Evolutionary conservation across 2,888 invertebrate genomes (phyloP), one percentile per base, ranked within the genome.

Genomic region (Noctua janthina): DNA sequence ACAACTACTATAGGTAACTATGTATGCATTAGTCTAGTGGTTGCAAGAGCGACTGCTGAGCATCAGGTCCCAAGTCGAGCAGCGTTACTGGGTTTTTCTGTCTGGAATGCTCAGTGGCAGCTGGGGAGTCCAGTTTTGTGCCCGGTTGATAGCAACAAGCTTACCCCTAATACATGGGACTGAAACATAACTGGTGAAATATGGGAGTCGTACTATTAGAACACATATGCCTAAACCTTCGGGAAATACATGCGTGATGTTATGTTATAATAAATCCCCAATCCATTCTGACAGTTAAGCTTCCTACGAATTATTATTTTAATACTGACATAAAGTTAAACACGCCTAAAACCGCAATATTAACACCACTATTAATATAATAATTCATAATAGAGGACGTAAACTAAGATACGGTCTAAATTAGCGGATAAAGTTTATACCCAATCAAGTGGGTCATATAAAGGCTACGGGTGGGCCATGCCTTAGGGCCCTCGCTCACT

Each of bases 371-470:
- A 83, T 84, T 84, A 85, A 79, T 87, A 84, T 88, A 85, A 89
- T 90, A 88, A 90, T 91, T 89, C 85, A 91, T 92, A 91, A 91
- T 89, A 46, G 75, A 82, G 86, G 84, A 86, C 86, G 79, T 93
- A 92, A 93, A 92, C 72, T 54, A 78, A 86, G 88, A 90, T 89
- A 85, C 79, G 89, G 84, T 88, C 92, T 92, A 92, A 93, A 89
- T 89, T 88, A 87, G 79, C 70, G 83, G 92, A 91, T 93, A 82
- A 92, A 91, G 85, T 92, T 92, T 91, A 93, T 93, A 90, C 81
- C 93, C 92, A 93, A 94, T 94, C 86, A 91, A 78, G 88, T 56
- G 84, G 86, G 80, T 85, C 87, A 82, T 59, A 89, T 89, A 84
- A 75, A 46, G 77, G 46, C 89, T 78, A 84, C 87, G 89, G 92